Percentiles rank a stretch among this genome's conserved stretches.
phyloP scores from a whole-genome alignment of 2,888 invertebrate species.

The Argyresthia goedartella region DNA sequence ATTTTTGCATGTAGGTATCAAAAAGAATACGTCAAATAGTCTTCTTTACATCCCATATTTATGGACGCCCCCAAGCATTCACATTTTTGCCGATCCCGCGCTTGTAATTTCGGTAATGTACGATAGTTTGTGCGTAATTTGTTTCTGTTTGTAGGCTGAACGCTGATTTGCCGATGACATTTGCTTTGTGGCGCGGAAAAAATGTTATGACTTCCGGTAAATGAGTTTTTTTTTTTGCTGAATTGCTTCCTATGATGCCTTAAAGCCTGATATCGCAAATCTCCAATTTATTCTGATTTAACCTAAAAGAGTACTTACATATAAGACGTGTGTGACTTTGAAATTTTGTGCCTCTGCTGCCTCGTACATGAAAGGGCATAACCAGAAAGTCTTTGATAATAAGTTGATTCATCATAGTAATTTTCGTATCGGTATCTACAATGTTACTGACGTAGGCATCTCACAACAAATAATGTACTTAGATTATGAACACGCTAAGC shows the following conservation, averaged over 20 bases:
- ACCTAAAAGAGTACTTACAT: no score
- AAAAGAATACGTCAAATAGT: background rate
- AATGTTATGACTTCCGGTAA: background rate
- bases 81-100: constrained; percentile 15
- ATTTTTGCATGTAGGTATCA: background rate
- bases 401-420: no score
- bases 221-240: background rate
- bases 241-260: background rate
- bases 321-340: no score
- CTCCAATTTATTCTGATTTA: background rate
- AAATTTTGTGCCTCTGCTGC: no score
- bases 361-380: no score
- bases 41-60: background rate
- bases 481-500: no score
- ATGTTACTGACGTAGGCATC: no score
- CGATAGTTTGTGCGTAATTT: constrained; percentile 39
- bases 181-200: background rate
- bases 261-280: background rate
- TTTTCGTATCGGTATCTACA: no score
- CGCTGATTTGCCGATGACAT: background rate
- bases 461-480: no score
- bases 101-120: constrained; percentile 44
- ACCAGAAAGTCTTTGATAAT: no score
- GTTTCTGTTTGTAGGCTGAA: constrained; percentile 27
- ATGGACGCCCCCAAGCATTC: no score